Evolutionary conservation across 2,797 vertebrate species (phyloP).

Genomic region (Todus mexicanus): DNA sequence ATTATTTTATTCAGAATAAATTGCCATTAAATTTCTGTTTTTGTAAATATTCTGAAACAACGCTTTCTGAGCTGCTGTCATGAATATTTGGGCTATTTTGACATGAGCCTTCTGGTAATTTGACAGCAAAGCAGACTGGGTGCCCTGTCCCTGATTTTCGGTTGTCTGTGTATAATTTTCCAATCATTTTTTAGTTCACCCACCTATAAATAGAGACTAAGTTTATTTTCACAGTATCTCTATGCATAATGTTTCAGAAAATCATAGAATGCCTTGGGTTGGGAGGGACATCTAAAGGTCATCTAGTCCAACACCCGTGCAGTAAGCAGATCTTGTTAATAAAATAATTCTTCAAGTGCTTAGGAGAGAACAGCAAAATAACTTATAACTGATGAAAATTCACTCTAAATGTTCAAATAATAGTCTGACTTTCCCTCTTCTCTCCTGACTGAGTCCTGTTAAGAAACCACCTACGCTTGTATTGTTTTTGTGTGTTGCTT

Average conservation of each 20-base stretch:
- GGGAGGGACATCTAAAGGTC: no score
- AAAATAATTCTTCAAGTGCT: not conserved
- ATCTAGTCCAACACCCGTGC: no score
- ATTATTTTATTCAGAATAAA: constrained; percentile 31
- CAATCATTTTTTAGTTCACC: not conserved
- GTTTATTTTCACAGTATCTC: not conserved
- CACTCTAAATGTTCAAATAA: not conserved
- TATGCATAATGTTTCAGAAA: not conserved
- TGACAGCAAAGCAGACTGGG: not conserved
- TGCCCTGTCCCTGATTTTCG: not conserved
- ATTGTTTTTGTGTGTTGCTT: not conserved
- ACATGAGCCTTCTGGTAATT: not conserved
- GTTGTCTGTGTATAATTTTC: not conserved
- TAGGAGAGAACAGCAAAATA: not conserved
- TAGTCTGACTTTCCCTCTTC: not conserved
- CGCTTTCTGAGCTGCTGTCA: not conserved
- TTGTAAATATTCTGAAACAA: not conserved
- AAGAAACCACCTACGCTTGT: not conserved
- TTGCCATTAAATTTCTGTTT: not conserved
- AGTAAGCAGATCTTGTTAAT: not conserved
- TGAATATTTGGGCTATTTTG: not conserved
- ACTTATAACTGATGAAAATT: not conserved
- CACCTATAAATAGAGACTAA: not conserved
- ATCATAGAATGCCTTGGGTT: no score
- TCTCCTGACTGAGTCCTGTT: not conserved